These are phyloP conservation scores for Palloptera scutellata DNA, from an alignment of 2,888 invertebrate genomes.

Conservation along the genomic window DNA sequence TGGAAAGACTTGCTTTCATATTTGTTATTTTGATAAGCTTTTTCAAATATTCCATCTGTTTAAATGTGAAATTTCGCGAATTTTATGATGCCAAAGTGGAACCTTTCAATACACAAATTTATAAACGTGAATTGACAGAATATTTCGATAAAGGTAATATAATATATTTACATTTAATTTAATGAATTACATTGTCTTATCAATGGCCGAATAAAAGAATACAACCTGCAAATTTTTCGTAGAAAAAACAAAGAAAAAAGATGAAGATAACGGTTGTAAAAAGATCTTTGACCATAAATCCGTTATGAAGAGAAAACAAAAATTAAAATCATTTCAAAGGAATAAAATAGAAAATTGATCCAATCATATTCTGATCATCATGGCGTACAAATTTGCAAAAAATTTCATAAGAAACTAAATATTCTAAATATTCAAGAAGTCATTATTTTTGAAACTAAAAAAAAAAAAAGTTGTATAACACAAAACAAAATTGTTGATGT, in stretches of 20 bases:
- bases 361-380: too few species aligned
- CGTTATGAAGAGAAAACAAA: neutral
- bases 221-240: neutral
- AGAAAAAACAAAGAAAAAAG: neutral
- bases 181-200: neutral
- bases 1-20: slow-evolving; percentile 12
- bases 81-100: slow-evolving; percentile 44
- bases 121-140: slow-evolving; percentile 53
- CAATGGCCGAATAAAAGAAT: neutral
- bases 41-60: slow-evolving; percentile 32
- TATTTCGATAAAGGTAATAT: slow-evolving; percentile 56
- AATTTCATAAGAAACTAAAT: too few species aligned
- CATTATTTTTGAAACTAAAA: too few species aligned
- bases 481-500: too few species aligned
- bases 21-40: slow-evolving; percentile 38
- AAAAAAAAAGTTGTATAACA: too few species aligned
- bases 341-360: too few species aligned
- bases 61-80: slow-evolving; percentile 51
- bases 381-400: too few species aligned
- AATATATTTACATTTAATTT: neutral
- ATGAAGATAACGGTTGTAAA: too few species aligned
- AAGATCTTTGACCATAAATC: neutral
- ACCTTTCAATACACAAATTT: slow-evolving; percentile 46
- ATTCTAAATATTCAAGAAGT: too few species aligned
- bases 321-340: too few species aligned